Evolutionary conservation across 2,888 invertebrate genomes (phyloP).

Genomic region (Pomacea canaliculata): DNA sequence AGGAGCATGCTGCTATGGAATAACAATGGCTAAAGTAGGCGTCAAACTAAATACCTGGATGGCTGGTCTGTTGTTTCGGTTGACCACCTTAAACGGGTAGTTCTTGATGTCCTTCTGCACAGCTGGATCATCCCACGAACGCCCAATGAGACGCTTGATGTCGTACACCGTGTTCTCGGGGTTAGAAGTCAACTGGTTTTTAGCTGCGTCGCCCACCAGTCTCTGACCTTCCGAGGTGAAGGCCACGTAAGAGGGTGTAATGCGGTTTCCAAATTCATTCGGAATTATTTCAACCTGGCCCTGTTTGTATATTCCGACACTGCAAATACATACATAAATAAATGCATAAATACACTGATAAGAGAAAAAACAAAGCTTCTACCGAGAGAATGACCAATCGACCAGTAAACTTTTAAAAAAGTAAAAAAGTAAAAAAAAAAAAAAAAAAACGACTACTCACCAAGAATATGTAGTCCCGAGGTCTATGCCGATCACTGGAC

Average conservation of each 20-base stretch:
- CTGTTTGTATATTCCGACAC: slow-evolving; percentile 82
- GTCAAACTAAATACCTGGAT: slow-evolving; percentile 71
- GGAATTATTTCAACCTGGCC: slow-evolving; percentile 98
- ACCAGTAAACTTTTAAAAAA: background rate
- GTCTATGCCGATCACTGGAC: slow-evolving; percentile 98
- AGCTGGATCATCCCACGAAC: slow-evolving; percentile 91
- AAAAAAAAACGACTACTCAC: slow-evolving; percentile 74
- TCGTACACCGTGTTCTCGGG: slow-evolving; percentile 99
- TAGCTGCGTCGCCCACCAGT: slow-evolving; percentile 97
- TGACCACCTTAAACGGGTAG: slow-evolving; percentile 94
- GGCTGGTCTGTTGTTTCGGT: slow-evolving; percentile 93
- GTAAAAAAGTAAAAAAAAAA: background rate
- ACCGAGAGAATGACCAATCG: too few species aligned
- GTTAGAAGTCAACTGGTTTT: slow-evolving; percentile 98
- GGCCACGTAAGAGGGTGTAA: slow-evolving; percentile 97
- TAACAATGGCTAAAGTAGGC: too few species aligned
- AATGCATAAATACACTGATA: background rate
- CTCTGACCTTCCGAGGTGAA: slow-evolving; percentile 96
- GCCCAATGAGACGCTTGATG: slow-evolving; percentile 96
- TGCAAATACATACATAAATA: slow-evolving; percentile 38
- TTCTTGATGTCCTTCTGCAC: slow-evolving; percentile 96
- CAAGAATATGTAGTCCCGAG: slow-evolving; percentile 98
- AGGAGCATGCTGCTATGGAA: too few species aligned
- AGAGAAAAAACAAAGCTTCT: background rate
- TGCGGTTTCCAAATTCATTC: slow-evolving; percentile 98